These are phyloP conservation scores for Penaeus chinensis DNA, from an alignment of 1,140 invertebrate genomes.

Conservation along the genomic window DNA sequence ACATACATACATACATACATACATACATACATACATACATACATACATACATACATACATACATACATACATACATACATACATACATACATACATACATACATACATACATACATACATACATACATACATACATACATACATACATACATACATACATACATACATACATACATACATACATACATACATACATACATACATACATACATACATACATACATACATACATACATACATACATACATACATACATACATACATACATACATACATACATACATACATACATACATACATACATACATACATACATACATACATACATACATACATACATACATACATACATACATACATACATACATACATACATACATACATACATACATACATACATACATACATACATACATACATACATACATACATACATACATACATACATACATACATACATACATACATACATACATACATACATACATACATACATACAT, in stretches of 20 bases:
- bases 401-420: not conserved
- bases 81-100: not conserved
- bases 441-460: not conserved
- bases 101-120: no score
- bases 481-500: not conserved
- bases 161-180: no score
- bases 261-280: no score
- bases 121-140: no score
- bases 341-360: not conserved
- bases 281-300: no score
- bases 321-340: not conserved
- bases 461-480: not conserved
- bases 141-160: no score
- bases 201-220: not conserved
- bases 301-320: no score
- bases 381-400: no score
- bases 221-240: no score
- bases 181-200: no score
- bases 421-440: not conserved
- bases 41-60: not conserved
- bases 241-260: no score
- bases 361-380: not conserved
- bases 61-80: not conserved
- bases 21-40: not conserved
- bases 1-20: no score